Percentiles rank a stretch among this genome's conserved stretches.
Conservation (phyloP, 2,797 vertebrate genomes). For the Bovichtus variegatus region DNA sequence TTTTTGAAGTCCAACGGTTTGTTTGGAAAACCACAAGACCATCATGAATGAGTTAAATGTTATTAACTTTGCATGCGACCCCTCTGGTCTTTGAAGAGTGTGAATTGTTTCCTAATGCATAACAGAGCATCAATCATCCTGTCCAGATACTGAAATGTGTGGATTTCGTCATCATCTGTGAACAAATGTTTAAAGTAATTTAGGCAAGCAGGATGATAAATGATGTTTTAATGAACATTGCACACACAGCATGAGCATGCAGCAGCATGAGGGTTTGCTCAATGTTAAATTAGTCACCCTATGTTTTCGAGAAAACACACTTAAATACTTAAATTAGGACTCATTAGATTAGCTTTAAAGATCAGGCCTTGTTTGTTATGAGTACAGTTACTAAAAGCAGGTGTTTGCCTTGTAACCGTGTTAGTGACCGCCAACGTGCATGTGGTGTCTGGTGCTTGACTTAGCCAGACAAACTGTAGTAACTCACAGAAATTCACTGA, state of each 20-base stretch:
- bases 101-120: slow-evolving; percentile 46
- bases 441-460: slow-evolving; percentile 20
- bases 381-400: slow-evolving; percentile 63
- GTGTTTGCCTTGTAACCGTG: slow-evolving; percentile 42
- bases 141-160: slow-evolving; percentile 32
- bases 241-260: slow-evolving; percentile 17
- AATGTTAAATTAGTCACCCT: slow-evolving; percentile 27
- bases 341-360: slow-evolving; percentile 61
- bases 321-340: slow-evolving; percentile 39
- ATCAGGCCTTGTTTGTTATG: slow-evolving; percentile 31
- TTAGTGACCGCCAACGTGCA: slow-evolving; percentile 24
- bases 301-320: slow-evolving; percentile 42
- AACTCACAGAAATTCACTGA: slow-evolving; percentile 23
- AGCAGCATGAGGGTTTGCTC: slow-evolving; percentile 43
- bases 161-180: slow-evolving; percentile 48
- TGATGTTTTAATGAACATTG: slow-evolving; percentile 22
- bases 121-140: slow-evolving; percentile 68
- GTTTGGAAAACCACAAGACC: slow-evolving; percentile 49
- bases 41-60: slow-evolving; percentile 45
- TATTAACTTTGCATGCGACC: slow-evolving; percentile 49
- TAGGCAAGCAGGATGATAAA: slow-evolving; percentile 61
- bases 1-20: slow-evolving; percentile 44
- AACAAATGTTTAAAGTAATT: slow-evolving; percentile 54
- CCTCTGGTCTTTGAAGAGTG: slow-evolving; percentile 38
- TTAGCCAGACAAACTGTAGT: slow-evolving; percentile 14